A percentile compares a stretch with the other conserved stretches of the same genome.
Conservation (phyloP, 2,113 vertebrate species). For the Colaptes auratus region DNA sequence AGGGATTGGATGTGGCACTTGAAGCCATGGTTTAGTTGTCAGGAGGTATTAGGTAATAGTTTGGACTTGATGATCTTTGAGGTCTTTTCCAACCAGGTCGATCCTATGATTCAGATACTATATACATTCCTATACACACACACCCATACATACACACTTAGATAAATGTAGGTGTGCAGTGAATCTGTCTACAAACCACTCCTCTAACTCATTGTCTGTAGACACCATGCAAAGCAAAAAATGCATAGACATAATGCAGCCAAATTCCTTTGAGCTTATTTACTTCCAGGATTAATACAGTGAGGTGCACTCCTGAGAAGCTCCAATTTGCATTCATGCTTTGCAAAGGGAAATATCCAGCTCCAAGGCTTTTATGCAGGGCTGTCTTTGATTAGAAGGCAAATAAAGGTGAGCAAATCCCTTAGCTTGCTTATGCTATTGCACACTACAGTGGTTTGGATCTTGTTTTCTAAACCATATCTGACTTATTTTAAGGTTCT, state of each 20-base stretch:
- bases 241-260: neutral
- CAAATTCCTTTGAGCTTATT: neutral
- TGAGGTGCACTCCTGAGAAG: neutral
- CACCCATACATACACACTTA: neutral
- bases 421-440: neutral
- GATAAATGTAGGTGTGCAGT: neutral
- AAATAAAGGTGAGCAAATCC: conserved; percentile 55
- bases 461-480: conserved; percentile 50
- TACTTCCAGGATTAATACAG: neutral
- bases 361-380: neutral
- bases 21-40: too few relatives aligned
- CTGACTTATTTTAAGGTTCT: conserved; percentile 71
- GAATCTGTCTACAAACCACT: neutral
- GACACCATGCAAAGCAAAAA: neutral
- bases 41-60: too few relatives aligned
- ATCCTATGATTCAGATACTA: too few relatives aligned
- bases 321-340: neutral
- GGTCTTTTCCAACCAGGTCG: too few relatives aligned
- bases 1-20: too few relatives aligned
- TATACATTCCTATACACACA: too few relatives aligned
- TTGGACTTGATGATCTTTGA: too few relatives aligned
- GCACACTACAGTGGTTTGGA: conserved; percentile 28
- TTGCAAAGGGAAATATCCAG: neutral
- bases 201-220: neutral
- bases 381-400: neutral